These are phyloP conservation scores for Heliangelus exortis DNA, from an alignment of 2,797 vertebrate species.

Conservation along the genomic window DNA sequence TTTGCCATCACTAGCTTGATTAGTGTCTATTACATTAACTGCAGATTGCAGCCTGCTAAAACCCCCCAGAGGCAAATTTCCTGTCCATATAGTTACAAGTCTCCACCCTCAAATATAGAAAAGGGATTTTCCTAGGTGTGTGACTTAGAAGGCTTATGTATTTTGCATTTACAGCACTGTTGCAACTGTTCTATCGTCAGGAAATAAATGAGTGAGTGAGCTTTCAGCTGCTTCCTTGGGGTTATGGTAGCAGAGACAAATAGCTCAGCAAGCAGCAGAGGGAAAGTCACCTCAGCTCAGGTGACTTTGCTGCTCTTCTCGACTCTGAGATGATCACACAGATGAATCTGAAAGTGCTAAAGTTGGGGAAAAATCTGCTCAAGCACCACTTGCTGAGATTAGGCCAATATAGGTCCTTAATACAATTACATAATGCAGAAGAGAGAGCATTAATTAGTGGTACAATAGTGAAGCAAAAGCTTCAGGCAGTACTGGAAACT, in stretches of 20 bases:
- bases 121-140: not conserved
- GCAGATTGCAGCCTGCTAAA: not conserved
- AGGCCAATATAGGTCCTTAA: not conserved
- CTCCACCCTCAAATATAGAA: slow-evolving; percentile 4
- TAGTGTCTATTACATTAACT: not conserved
- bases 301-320: not conserved
- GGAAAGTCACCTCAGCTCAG: too few species aligned
- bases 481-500: not conserved
- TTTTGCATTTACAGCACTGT: not conserved
- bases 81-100: slow-evolving; percentile 27
- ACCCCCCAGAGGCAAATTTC: not conserved
- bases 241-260: not conserved
- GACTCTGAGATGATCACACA: not conserved
- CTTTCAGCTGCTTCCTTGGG: not conserved
- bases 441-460: not conserved
- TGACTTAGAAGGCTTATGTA: not conserved
- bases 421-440: not conserved
- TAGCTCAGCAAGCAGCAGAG: not conserved
- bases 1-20: not conserved
- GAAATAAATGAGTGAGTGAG: not conserved
- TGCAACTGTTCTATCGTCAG: not conserved
- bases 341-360: not conserved
- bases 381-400: not conserved
- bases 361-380: not conserved
- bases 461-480: not conserved